Conservation (phyloP, 2,113 vertebrate genomes). For the Xyrauchen texanus region DNA sequence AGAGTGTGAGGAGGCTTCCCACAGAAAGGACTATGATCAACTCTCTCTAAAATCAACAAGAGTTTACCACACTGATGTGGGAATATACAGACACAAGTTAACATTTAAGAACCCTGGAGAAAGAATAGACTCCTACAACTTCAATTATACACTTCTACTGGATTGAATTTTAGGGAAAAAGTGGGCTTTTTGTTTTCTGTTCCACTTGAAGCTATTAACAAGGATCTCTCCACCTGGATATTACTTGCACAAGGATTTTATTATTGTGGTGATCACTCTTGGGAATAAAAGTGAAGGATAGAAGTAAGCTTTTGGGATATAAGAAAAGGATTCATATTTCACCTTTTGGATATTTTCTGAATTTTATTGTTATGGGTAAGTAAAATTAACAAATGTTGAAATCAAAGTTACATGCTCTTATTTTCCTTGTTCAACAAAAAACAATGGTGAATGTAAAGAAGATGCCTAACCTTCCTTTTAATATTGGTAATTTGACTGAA, state of each 20-base stretch:
- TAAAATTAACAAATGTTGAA: slow-evolving; percentile 20
- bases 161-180: slow-evolving; percentile 4
- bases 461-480: neutral
- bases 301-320: slow-evolving; percentile 45
- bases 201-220: slow-evolving; percentile 49
- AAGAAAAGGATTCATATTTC: slow-evolving; percentile 59
- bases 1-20: slow-evolving; percentile 73
- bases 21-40: slow-evolving; percentile 60
- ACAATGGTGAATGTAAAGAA: neutral
- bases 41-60: slow-evolving; percentile 50
- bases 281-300: slow-evolving; percentile 63
- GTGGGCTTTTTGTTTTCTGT: slow-evolving; percentile 7
- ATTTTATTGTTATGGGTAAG: slow-evolving; percentile 55
- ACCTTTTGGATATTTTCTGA: slow-evolving; percentile 67
- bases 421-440: neutral
- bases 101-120: slow-evolving; percentile 51
- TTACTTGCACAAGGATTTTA: slow-evolving; percentile 69
- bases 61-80: slow-evolving; percentile 22
- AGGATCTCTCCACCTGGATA: slow-evolving; percentile 66
- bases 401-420: slow-evolving; percentile 16
- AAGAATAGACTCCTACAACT: neutral
- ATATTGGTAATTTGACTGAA: neutral
- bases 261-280: slow-evolving; percentile 48
- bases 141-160: slow-evolving; percentile 42
- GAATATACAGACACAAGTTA: slow-evolving; percentile 49